Percentiles rank a stretch among this genome's conserved stretches.
Conservation (phyloP, 2,113 vertebrate species). For the Tylochromis polylepis region DNA sequence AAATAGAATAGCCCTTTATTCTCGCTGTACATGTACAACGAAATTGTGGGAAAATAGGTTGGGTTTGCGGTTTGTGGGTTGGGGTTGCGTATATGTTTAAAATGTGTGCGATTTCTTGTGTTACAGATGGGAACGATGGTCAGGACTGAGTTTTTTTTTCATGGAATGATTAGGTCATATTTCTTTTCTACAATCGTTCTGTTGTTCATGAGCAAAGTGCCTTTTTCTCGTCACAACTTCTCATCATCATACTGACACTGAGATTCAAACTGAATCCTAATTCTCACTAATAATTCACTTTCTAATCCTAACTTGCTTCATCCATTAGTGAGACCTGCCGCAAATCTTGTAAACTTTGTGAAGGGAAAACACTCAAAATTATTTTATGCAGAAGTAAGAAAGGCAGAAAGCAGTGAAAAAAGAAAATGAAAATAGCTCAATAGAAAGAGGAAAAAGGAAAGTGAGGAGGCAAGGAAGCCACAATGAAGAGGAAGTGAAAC, state of each 20-base stretch:
- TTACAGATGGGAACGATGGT: background rate
- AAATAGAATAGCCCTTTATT: no score
- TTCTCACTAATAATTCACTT: background rate
- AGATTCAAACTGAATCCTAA: background rate
- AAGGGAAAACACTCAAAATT: background rate
- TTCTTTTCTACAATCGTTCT: background rate
- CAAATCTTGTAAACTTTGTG: background rate
- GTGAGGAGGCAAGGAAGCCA: background rate
- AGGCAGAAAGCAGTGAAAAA: background rate
- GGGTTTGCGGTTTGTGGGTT: background rate
- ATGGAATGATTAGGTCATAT: background rate
- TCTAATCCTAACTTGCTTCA: fast-evolving
- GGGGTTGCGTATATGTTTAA: background rate
- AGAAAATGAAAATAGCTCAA: background rate
- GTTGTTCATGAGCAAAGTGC: background rate
- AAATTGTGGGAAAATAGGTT: no score
- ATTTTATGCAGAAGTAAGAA: background rate
- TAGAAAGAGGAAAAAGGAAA: background rate
- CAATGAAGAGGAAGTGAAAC: background rate
- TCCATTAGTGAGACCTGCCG: no score
- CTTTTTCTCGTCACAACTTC: background rate
- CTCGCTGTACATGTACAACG: background rate
- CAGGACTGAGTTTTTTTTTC: background rate
- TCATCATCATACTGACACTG: slow-evolving; percentile 15
- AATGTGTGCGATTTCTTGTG: background rate